These are phyloP conservation scores for Glaucomys volans DNA, from an alignment of 2,113 vertebrate species.

Conservation along the genomic window DNA sequence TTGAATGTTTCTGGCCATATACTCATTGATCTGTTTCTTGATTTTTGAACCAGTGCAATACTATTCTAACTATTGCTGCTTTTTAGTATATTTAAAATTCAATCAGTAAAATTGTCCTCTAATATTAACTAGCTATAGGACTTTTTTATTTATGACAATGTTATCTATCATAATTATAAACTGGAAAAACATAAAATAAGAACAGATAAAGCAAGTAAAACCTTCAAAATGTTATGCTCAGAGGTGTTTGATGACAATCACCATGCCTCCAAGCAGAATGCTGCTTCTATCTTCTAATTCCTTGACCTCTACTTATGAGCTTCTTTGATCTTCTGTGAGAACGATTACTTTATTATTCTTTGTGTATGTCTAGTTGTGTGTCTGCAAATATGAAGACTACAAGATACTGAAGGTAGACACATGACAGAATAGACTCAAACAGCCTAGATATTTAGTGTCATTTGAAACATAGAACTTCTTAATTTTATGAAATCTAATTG, in stretches of 20 bases:
- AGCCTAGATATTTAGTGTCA: neutral
- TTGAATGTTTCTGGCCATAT: neutral
- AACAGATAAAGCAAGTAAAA: neutral
- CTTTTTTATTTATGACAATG: neutral
- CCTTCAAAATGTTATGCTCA: neutral
- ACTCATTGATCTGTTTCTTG: neutral
- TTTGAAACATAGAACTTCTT: neutral
- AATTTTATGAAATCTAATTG: neutral
- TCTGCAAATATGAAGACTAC: neutral
- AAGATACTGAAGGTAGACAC: neutral
- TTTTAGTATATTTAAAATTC: slow-evolving; percentile 3
- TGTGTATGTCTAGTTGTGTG: neutral
- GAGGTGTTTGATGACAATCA: neutral
- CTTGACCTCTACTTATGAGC: neutral
- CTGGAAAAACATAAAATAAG: neutral
- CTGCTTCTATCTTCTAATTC: neutral
- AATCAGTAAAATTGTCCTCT: neutral
- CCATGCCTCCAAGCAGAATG: neutral
- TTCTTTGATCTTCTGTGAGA: neutral
- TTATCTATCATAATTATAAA: slow-evolving; percentile 28
- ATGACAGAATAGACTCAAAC: neutral
- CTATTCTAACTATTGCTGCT: neutral
- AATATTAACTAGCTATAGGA: neutral
- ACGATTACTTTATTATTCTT: neutral
- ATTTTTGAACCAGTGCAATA: neutral